Evolutionary conservation across 2,797 vertebrate genomes (phyloP).

Genomic region (Lutjanus campechanus): DNA sequence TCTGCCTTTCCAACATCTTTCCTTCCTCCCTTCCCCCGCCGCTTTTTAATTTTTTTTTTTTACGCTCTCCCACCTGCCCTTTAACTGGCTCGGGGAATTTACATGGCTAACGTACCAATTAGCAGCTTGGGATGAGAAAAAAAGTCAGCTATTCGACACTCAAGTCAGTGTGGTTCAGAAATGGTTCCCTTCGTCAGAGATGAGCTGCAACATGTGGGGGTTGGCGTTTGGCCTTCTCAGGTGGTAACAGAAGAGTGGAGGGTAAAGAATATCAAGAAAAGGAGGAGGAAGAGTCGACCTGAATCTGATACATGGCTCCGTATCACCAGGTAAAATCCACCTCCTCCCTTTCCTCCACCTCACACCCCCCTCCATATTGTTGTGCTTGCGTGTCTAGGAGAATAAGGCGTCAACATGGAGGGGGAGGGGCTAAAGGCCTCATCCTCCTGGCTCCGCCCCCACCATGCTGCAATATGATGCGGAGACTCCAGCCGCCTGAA

Average conservation of each 20-base stretch:
- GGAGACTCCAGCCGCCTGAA: slow-evolving; percentile 83
- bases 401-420: slow-evolving; percentile 79
- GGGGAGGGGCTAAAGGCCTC: slow-evolving; percentile 74
- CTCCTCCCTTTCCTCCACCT: slow-evolving; percentile 36
- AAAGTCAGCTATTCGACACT: slow-evolving; percentile 69
- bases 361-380: slow-evolving; percentile 73
- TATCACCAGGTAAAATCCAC: slow-evolving; percentile 22
- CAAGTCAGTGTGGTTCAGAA: slow-evolving; percentile 77
- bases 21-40: slow-evolving; percentile 11
- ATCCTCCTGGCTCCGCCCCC: slow-evolving; percentile 71
- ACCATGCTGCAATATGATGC: slow-evolving; percentile 73
- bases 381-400: slow-evolving; percentile 82
- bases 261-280: slow-evolving; percentile 29
- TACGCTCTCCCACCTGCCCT: slow-evolving; percentile 41
- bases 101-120: slow-evolving; percentile 78
- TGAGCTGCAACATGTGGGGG: slow-evolving; percentile 68
- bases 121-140: slow-evolving; percentile 79
- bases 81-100: slow-evolving; percentile 60
- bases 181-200: slow-evolving; percentile 78
- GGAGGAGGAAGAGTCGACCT: slow-evolving; percentile 31
- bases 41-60: not conserved
- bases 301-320: slow-evolving; percentile 1
- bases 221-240: slow-evolving; percentile 52
- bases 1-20: slow-evolving; percentile 44
- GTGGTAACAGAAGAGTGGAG: slow-evolving; percentile 47